Conservation (phyloP, 2,797 vertebrate genomes). For the Australoheros facetus region DNA sequence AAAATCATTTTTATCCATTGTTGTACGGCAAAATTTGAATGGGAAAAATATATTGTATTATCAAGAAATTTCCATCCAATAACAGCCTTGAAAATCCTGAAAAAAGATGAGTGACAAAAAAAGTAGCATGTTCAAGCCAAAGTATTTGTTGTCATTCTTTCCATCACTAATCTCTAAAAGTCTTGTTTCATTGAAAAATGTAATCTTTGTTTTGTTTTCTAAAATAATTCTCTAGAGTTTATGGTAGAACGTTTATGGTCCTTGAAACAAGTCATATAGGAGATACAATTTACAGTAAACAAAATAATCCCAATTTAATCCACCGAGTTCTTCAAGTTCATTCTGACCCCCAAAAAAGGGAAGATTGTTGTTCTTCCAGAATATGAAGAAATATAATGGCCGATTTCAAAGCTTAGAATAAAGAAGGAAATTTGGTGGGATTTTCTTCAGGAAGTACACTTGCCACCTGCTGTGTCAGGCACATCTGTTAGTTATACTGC, state of each 20-base stretch:
- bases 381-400: background rate
- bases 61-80: background rate
- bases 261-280: too few relatives aligned
- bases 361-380: background rate
- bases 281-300: background rate
- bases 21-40: background rate
- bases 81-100: background rate
- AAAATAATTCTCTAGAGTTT: background rate
- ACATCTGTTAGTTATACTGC: background rate
- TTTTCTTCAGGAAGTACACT: background rate
- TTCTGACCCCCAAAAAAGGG: background rate
- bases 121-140: too few relatives aligned
- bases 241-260: too few relatives aligned
- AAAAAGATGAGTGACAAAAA: too few relatives aligned
- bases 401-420: background rate
- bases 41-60: background rate
- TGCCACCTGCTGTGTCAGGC: background rate
- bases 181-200: background rate
- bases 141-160: background rate
- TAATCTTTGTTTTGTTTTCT: background rate
- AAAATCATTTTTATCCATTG: background rate
- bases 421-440: background rate
- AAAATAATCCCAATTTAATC: background rate
- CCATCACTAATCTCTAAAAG: background rate
- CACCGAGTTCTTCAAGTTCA: background rate